Evolutionary conservation across 2,888 invertebrate genomes (phyloP).

Genomic region (Phalangium opilio): DNA sequence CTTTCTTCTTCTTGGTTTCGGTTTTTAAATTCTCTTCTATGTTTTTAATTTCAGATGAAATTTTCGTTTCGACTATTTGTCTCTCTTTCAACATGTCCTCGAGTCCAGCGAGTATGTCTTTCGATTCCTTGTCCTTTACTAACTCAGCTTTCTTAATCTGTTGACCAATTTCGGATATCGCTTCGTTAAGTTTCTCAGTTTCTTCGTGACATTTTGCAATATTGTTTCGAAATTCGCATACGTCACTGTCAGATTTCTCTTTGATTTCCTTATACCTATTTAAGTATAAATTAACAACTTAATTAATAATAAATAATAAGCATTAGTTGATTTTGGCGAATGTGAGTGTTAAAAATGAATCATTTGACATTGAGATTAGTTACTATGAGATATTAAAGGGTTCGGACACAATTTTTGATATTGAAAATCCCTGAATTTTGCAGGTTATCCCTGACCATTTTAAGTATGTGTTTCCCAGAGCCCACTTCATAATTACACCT

Average conservation of each 20-base stretch:
- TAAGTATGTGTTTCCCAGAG: no score
- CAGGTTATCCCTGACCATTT: no score
- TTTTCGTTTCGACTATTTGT: constrained; percentile 51
- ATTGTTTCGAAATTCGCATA: constrained; percentile 38
- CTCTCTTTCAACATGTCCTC: constrained; percentile 46
- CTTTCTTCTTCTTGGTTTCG: constrained; percentile 50
- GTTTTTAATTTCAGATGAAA: constrained; percentile 45
- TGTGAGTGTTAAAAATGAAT: no score
- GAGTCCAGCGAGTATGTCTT: constrained; percentile 44
- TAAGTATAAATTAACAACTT: no score
- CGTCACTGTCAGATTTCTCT: constrained; percentile 36
- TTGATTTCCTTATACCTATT: no score
- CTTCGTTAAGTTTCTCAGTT: constrained; percentile 27
- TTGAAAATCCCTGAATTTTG: no score
- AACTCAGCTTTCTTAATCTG: constrained; percentile 45
- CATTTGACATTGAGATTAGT: no score
- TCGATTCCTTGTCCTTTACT: constrained; percentile 51
- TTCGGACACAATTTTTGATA: no score
- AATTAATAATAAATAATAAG: no score
- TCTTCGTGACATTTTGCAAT: constrained; percentile 42
- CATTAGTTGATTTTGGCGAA: no score
- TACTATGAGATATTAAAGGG: no score
- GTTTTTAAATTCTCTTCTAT: constrained; percentile 47
- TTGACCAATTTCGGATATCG: constrained; percentile 36
- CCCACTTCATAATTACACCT: no score